Evolutionary conservation across 2,797 vertebrate genomes (phyloP).

Genomic region (Rhinatrema bivittatum): DNA sequence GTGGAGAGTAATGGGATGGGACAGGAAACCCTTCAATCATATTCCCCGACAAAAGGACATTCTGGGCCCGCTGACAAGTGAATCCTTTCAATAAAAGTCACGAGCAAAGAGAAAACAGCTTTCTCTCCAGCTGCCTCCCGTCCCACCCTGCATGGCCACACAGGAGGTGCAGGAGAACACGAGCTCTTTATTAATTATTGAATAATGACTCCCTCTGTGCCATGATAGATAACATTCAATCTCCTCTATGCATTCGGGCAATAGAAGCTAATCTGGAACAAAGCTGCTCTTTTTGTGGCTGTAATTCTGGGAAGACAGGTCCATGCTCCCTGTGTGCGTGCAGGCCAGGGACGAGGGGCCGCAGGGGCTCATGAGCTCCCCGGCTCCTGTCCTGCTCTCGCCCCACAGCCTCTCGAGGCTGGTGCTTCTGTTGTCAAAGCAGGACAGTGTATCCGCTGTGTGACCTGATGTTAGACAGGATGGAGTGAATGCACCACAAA

Average conservation of each 20-base stretch:
- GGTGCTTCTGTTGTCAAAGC: too few species aligned
- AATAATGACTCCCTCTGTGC: conserved; percentile 53
- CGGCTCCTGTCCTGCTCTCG: too few species aligned
- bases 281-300: too few species aligned
- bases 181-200: conserved; percentile 88
- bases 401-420: too few species aligned
- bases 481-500: too few species aligned
- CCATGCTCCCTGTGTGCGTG: too few species aligned
- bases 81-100: conserved; percentile 71
- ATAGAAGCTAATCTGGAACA: conserved; percentile 35
- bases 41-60: conserved; percentile 55
- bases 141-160: conserved; percentile 23
- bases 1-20: conserved; percentile 63
- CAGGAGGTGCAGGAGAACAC: conserved; percentile 39
- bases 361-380: too few species aligned
- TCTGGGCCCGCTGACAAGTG: conserved; percentile 63
- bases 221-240: conserved; percentile 50
- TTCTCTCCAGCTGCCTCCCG: conserved; percentile 32
- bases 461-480: too few species aligned
- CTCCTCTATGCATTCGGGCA: conserved; percentile 29
- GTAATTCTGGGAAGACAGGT: too few species aligned
- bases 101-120: conserved; percentile 49
- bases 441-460: too few species aligned
- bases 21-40: conserved; percentile 69
- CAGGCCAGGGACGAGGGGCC: too few species aligned